Conservation (phyloP, 2,888 invertebrate species). For the Nematopogon swammerdamellus region DNA sequence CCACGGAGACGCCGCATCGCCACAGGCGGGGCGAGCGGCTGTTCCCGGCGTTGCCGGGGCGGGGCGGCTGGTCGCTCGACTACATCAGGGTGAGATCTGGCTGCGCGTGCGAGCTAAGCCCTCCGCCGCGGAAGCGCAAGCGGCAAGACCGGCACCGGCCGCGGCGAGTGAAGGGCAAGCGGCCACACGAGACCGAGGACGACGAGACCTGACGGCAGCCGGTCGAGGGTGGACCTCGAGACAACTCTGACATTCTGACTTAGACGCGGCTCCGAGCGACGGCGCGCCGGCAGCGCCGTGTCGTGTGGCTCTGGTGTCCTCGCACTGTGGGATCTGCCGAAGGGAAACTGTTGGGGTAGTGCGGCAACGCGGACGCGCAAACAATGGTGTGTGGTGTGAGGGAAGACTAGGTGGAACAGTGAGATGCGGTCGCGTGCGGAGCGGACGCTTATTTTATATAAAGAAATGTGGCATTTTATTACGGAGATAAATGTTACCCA, state of each 20-base stretch:
- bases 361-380: too few relatives aligned
- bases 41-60: constrained; percentile 47
- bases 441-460: background rate
- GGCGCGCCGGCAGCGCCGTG: background rate
- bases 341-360: too few relatives aligned
- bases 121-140: constrained; percentile 47
- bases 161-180: constrained; percentile 17
- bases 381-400: background rate
- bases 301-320: too few relatives aligned
- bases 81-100: constrained; percentile 81
- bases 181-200: constrained; percentile 19
- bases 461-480: background rate
- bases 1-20: constrained; percentile 34
- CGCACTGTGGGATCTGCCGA: too few relatives aligned
- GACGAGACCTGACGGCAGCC: constrained; percentile 36
- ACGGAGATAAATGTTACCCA: background rate
- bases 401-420: too few relatives aligned
- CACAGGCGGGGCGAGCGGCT: constrained; percentile 30
- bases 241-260: too few relatives aligned
- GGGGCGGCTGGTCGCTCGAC: constrained; percentile 71
- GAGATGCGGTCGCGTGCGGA: too few relatives aligned
- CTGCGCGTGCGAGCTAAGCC: constrained; percentile 76
- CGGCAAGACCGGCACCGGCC: constrained; percentile 30
- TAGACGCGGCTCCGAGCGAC: background rate
- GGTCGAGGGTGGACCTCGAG: constrained; percentile 4